phyloP scores from a whole-genome alignment of 2,888 invertebrate genomes.

The Cosmopolites sordidus region DNA sequence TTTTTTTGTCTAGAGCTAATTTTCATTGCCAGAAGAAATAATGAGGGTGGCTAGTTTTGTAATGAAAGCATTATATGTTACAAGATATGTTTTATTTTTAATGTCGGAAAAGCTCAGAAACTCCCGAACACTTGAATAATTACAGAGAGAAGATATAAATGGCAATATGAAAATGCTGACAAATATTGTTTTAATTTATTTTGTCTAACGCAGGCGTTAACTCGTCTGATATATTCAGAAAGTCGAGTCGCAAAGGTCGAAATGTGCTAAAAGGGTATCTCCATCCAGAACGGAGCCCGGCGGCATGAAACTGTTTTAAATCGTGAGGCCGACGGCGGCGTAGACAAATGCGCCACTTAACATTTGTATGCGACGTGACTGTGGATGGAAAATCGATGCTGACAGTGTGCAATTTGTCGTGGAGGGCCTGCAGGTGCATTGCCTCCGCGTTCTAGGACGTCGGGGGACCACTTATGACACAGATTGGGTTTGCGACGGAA shows the following conservation, averaged over 20 bases:
- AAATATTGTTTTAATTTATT: not conserved
- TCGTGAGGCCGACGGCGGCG: conserved; percentile 11
- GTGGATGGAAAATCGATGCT: conserved; percentile 27
- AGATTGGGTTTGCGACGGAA: conserved; percentile 29
- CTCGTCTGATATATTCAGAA: too few species aligned
- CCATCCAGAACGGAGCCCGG: not conserved
- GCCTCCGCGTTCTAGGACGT: conserved; percentile 37
- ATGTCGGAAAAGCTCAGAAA: too few species aligned
- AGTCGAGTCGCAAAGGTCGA: too few species aligned
- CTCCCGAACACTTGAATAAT: too few species aligned
- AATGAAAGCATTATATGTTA: too few species aligned
- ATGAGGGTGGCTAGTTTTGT: too few species aligned
- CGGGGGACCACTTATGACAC: conserved; percentile 33
- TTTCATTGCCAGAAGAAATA: too few species aligned
- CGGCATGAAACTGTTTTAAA: conserved; percentile 10
- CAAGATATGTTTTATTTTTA: too few species aligned
- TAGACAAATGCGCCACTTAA: conserved; percentile 24
- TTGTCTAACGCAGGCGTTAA: not conserved
- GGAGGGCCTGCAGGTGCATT: conserved; percentile 23
- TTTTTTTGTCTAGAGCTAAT: too few species aligned
- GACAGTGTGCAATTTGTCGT: conserved; percentile 28
- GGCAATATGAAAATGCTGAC: too few species aligned
- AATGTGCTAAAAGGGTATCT: not conserved
- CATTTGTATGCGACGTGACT: conserved; percentile 22
- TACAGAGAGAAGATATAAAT: too few species aligned